Evolutionary conservation across 2,888 invertebrate species (phyloP).

Genomic region (Tetropium fuscum): DNA sequence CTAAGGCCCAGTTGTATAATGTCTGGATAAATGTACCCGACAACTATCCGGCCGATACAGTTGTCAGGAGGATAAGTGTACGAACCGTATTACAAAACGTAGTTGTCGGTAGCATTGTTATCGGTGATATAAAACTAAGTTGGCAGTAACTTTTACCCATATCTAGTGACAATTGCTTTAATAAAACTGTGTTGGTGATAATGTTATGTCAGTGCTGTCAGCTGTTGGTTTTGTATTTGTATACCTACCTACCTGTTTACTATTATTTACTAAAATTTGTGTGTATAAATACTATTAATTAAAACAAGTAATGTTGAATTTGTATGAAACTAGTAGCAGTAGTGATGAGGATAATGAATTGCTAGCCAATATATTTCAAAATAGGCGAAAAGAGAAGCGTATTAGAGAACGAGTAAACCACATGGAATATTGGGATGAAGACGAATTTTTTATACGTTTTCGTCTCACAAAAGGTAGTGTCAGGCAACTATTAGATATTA

Average conservation of each 20-base stretch:
- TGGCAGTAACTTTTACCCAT: too few species aligned
- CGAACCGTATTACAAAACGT: conserved; percentile 2
- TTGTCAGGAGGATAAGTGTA: conserved; percentile 6
- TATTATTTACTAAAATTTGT: too few species aligned
- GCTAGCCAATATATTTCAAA: conserved; percentile 1
- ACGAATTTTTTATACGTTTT: conserved; percentile 8
- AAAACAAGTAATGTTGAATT: background rate
- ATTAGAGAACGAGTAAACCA: conserved; percentile 9
- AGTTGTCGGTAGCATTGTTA: conserved; percentile 1
- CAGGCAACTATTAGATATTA: conserved; percentile 8
- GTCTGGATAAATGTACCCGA: conserved; percentile 4
- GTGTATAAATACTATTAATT: too few species aligned
- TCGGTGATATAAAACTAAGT: background rate
- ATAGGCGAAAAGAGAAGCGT: conserved; percentile 6
- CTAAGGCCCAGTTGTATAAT: conserved; percentile 8
- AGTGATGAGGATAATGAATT: conserved; percentile 8
- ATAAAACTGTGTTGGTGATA: too few species aligned
- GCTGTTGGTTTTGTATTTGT: background rate
- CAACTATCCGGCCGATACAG: conserved; percentile 4
- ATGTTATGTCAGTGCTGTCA: background rate
- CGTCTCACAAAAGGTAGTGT: conserved; percentile 6
- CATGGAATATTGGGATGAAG: conserved; percentile 6
- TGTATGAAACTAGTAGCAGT: background rate
- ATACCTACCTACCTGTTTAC: too few species aligned
- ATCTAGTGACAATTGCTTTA: too few species aligned